These are phyloP conservation scores for Seira sanloemensis DNA, from an alignment of 2,888 invertebrate genomes.

Conservation along the genomic window DNA sequence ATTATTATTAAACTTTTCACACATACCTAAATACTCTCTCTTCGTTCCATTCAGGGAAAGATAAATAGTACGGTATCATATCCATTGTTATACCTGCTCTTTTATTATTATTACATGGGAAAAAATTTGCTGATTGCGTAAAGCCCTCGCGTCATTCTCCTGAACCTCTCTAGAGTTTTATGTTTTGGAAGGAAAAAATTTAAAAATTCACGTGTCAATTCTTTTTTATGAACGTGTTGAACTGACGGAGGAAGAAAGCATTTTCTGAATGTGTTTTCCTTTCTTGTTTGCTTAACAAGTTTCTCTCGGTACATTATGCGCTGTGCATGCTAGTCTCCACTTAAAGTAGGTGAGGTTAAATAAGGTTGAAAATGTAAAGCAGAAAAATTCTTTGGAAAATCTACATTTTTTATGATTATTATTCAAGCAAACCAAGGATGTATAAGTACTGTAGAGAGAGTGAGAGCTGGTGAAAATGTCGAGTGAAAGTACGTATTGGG, in stretches of 20 bases:
- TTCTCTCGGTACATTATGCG: background rate
- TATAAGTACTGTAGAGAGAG: background rate
- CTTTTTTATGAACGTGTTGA: constrained; percentile 30
- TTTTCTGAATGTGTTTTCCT: background rate
- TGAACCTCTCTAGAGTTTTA: background rate
- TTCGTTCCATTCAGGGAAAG: background rate
- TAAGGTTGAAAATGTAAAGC: background rate
- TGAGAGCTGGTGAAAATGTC: background rate
- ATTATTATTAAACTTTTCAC: constrained; percentile 4
- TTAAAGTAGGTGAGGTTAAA: background rate
- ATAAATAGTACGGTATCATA: background rate
- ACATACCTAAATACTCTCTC: too few species aligned
- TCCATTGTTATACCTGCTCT: background rate
- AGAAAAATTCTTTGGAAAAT: background rate
- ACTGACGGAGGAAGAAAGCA: background rate
- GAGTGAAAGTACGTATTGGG: too few species aligned
- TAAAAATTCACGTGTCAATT: constrained; percentile 45
- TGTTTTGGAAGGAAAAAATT: constrained; percentile 26
- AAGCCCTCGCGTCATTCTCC: background rate
- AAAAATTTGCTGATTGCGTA: constrained; percentile 5
- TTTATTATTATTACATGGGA: background rate
- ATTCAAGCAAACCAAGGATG: too few species aligned
- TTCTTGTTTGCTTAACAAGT: background rate
- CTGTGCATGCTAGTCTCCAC: too few species aligned
- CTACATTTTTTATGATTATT: constrained; percentile 1